A percentile compares a stretch with the other conserved stretches of the same genome.
Evolutionary conservation across 2,797 vertebrate genomes (phyloP).

Genomic region (Microhierax caerulescens): DNA sequence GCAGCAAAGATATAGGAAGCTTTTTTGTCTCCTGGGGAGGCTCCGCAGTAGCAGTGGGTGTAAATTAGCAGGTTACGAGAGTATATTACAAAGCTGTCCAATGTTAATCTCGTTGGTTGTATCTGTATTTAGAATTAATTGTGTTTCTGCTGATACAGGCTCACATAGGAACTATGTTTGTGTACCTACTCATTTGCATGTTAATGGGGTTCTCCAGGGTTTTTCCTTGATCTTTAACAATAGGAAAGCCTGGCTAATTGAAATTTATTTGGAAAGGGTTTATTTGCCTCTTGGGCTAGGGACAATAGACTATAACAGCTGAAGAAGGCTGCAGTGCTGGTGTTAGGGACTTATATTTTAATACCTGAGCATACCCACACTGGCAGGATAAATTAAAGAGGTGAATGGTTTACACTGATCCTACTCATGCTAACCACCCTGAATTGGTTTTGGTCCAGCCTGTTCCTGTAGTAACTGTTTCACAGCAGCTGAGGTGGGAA

Average conservation of each 20-base stretch:
- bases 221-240: constrained; percentile 54
- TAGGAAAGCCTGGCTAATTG: constrained; percentile 40
- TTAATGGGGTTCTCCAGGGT: constrained; percentile 49
- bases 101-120: not conserved
- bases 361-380: not conserved
- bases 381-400: not conserved
- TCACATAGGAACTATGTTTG: not conserved
- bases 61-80: not conserved
- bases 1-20: not conserved
- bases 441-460: not conserved
- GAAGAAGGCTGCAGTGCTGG: not conserved
- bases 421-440: not conserved
- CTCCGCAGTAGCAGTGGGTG: not conserved
- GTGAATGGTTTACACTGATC: not conserved
- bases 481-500: not conserved
- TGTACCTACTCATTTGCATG: constrained; percentile 48
- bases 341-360: not conserved
- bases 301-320: not conserved
- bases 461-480: not conserved
- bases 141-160: constrained; percentile 24
- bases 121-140: constrained; percentile 39
- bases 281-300: constrained; percentile 39
- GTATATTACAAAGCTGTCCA: not conserved
- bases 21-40: not conserved
- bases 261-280: constrained; percentile 49